Evolutionary conservation across 2,888 invertebrate genomes (phyloP).

Genomic region (Rhingia rostrata): DNA sequence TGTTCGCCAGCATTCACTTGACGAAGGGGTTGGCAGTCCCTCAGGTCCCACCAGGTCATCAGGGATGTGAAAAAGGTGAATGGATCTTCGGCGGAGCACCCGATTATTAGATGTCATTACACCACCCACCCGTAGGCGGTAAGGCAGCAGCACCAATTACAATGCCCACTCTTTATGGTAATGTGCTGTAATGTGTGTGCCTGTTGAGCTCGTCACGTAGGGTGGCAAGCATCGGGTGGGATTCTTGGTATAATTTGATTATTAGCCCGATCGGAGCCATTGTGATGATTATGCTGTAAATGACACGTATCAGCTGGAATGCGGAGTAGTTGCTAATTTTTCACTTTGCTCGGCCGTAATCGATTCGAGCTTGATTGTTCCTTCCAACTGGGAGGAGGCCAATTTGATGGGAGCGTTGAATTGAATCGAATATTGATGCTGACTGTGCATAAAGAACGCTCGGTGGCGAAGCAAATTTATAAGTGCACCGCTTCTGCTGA

Average conservation of each 20-base stretch:
- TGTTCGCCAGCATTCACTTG: conserved; percentile 13
- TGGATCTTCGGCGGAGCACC: neutral
- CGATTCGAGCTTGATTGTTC: conserved; percentile 54
- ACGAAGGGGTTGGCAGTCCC: conserved; percentile 14
- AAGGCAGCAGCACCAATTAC: conserved; percentile 39
- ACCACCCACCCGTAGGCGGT: conserved; percentile 56
- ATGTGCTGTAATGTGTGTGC: conserved; percentile 18
- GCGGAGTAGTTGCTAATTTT: conserved; percentile 56
- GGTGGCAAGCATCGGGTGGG: neutral
- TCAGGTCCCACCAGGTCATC: conserved; percentile 35
- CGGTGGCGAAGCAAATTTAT: conserved; percentile 45
- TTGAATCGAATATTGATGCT: conserved; percentile 46
- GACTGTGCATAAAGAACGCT: conserved; percentile 7
- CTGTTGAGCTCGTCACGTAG: neutral
- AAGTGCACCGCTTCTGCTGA: conserved; percentile 17
- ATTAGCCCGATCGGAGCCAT: conserved; percentile 18
- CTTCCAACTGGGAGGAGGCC: conserved; percentile 50
- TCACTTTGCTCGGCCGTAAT: conserved; percentile 55
- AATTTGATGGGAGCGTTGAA: conserved; percentile 61
- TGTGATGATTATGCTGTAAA: conserved; percentile 44
- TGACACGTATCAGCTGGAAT: conserved; percentile 53
- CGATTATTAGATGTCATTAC: conserved; percentile 48
- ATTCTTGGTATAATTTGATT: conserved; percentile 11
- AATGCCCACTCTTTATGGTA: conserved; percentile 56
- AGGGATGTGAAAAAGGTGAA: conserved; percentile 6